phyloP scores from a whole-genome alignment of 2,113 vertebrate genomes.

The Cacatua alba region DNA sequence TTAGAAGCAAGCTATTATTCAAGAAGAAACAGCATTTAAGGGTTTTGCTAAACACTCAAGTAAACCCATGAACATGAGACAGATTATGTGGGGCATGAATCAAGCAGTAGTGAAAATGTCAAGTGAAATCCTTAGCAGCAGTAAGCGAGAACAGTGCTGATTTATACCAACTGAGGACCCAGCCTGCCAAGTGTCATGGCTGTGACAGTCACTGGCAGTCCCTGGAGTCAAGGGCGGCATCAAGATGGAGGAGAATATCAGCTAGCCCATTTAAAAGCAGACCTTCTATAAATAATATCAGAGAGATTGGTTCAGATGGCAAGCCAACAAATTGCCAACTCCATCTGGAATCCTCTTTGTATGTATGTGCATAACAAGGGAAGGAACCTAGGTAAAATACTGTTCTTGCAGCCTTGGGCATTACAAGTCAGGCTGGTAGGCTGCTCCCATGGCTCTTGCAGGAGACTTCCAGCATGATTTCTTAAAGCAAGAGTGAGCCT shows the following conservation, averaged over 20 bases:
- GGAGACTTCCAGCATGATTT: neutral
- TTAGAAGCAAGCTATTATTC: neutral
- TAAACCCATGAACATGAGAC: neutral
- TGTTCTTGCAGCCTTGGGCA: neutral
- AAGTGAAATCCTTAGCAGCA: constrained; percentile 13
- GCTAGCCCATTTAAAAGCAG: constrained; percentile 3
- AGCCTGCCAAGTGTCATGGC: neutral
- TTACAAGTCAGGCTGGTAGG: neutral
- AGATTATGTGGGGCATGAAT: constrained; percentile 2
- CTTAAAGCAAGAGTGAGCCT: neutral
- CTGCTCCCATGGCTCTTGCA: neutral
- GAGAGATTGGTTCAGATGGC: constrained; percentile 26
- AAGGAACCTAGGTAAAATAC: neutral
- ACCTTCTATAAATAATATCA: constrained; percentile 53
- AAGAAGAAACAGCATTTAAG: neutral
- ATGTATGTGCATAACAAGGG: neutral
- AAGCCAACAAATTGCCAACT: constrained; percentile 3
- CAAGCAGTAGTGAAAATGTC: neutral
- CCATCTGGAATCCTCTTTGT: neutral
- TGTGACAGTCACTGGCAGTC: constrained; percentile 28
- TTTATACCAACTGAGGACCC: neutral
- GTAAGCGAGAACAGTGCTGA: neutral
- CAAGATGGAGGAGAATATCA: neutral
- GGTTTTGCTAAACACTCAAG: neutral
- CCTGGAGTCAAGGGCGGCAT: neutral